These are phyloP conservation scores for Synergus gifuensis DNA, from an alignment of 2,888 invertebrate species.

Conservation along the genomic window DNA sequence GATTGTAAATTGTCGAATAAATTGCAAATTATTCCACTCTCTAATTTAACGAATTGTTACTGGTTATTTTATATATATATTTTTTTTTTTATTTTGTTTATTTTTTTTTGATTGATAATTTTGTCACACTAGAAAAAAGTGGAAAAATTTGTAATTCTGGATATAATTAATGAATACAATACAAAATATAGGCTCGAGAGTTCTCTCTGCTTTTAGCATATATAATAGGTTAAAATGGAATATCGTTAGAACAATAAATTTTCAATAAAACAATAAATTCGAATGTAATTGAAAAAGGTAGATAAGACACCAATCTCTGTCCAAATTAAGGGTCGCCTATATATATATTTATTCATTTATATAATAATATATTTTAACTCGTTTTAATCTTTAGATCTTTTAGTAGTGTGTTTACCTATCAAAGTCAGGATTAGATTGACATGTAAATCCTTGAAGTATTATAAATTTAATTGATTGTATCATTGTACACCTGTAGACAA, in stretches of 20 bases:
- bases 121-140: background rate
- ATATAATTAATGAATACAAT: conserved; percentile 26
- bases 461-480: conserved; percentile 65
- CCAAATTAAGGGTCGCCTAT: conserved; percentile 50
- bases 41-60: background rate
- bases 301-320: conserved; percentile 41
- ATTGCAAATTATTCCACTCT: conserved; percentile 18
- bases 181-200: conserved; percentile 29
- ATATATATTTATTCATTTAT: conserved; percentile 32
- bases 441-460: conserved; percentile 59
- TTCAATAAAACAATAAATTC: background rate
- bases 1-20: conserved; percentile 22
- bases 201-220: conserved; percentile 27
- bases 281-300: conserved; percentile 4
- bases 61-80: background rate
- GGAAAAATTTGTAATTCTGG: background rate
- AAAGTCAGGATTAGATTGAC: conserved; percentile 62
- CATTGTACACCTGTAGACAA: conserved; percentile 61
- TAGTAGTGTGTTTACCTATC: conserved; percentile 45
- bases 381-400: conserved; percentile 36
- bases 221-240: background rate
- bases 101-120: background rate
- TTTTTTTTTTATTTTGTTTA: too few species aligned
- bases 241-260: background rate
- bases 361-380: conserved; percentile 37